Conservation (phyloP, 2,113 vertebrate genomes). For the Sorex araneus region DNA sequence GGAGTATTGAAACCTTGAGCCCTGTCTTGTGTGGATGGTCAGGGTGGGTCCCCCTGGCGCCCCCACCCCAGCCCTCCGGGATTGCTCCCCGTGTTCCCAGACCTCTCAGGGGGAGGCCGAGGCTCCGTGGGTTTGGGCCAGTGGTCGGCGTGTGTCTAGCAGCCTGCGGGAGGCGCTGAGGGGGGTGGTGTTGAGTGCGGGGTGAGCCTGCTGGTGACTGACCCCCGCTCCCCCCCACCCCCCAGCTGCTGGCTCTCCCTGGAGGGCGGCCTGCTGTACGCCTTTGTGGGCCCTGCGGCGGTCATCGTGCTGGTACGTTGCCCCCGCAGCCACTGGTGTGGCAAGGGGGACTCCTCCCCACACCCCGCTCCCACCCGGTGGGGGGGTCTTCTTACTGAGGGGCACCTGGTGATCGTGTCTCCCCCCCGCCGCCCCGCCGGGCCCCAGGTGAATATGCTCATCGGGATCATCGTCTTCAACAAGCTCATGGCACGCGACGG, state of each 20-base stretch:
- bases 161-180: background rate
- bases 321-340: background rate
- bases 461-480: slow-evolving; percentile 99
- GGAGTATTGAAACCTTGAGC: background rate
- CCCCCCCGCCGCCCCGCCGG: slow-evolving; percentile 24
- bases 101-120: background rate
- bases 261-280: slow-evolving; percentile 96
- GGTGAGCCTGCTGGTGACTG: background rate
- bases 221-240: background rate
- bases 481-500: slow-evolving; percentile 99
- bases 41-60: too few relatives aligned
- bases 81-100: background rate
- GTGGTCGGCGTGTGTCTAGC: too few relatives aligned
- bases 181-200: background rate
- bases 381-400: background rate
- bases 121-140: background rate
- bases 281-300: slow-evolving; percentile 96
- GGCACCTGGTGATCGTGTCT: slow-evolving; percentile 56
- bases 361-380: background rate
- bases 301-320: slow-evolving; percentile 96
- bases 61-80: background rate
- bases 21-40: background rate
- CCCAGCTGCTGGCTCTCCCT: slow-evolving; percentile 96
- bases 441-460: slow-evolving; percentile 98
- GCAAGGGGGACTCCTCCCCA: slow-evolving; percentile 11